A percentile compares a stretch with the other conserved stretches of the same genome.
Conservation (phyloP, 2,797 vertebrate genomes). For the Hoplostethus atlanticus region DNA sequence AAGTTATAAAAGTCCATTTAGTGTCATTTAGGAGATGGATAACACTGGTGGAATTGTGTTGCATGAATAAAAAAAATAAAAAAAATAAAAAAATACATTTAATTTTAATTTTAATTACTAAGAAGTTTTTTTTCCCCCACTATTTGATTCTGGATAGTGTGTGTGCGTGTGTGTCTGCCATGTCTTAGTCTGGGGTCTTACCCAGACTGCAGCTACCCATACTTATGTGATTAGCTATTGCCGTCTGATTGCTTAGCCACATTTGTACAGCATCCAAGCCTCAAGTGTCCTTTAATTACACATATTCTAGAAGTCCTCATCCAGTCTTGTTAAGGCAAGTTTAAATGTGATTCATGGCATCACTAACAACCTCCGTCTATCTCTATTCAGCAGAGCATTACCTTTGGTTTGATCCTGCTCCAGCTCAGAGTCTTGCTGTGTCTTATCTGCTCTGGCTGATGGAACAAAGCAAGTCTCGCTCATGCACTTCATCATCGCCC, state of each 20-base stretch:
- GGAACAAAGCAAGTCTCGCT: not conserved
- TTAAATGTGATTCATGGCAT: slow-evolving; percentile 31
- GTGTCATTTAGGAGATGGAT: too few relatives aligned
- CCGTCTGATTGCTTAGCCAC: slow-evolving; percentile 18
- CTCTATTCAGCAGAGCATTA: slow-evolving; percentile 4
- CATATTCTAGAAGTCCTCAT: not conserved
- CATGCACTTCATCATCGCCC: not conserved
- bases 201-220: not conserved
- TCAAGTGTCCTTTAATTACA: slow-evolving; percentile 23
- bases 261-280: slow-evolving; percentile 18
- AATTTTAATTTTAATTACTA: too few relatives aligned
- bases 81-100: too few relatives aligned
- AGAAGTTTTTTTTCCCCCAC: too few relatives aligned
- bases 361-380: not conserved
- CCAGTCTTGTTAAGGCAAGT: slow-evolving; percentile 24
- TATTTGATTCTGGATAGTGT: not conserved
- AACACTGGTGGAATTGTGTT: not conserved
- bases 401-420: slow-evolving; percentile 40
- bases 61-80: too few relatives aligned
- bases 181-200: not conserved
- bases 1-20: too few relatives aligned
- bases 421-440: slow-evolving; percentile 10
- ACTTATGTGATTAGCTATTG: not conserved
- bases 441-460: slow-evolving; percentile 3
- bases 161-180: not conserved